Conservation (phyloP, 2,888 invertebrate genomes). For the Melitaea athalia region DNA sequence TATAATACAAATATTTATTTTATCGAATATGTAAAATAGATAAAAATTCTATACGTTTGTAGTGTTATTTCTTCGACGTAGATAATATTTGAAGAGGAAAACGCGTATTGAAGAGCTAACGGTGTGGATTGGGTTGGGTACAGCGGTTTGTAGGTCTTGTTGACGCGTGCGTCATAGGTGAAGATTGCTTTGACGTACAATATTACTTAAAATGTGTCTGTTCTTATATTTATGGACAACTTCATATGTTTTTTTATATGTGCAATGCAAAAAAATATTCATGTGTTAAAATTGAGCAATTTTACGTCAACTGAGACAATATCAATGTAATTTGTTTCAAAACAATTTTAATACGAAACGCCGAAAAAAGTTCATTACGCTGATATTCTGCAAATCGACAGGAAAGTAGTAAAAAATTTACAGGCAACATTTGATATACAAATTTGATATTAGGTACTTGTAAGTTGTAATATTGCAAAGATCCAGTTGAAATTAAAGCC, state of each 20-base stretch:
- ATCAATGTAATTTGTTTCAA: no score
- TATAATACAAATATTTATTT: not conserved
- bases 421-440: no score
- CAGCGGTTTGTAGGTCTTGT: conserved; percentile 31
- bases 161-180: conserved; percentile 26
- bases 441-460: no score
- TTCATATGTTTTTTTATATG: not conserved
- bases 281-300: no score
- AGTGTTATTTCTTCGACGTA: conserved; percentile 21
- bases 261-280: no score
- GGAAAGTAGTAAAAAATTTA: no score
- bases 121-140: conserved; percentile 18
- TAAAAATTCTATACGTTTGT: conserved; percentile 13
- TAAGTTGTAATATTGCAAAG: no score
- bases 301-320: no score
- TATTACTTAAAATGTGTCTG: not conserved
- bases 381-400: no score
- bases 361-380: no score
- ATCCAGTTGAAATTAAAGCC: not conserved
- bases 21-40: conserved; percentile 7
- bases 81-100: conserved; percentile 26
- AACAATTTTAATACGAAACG: no score
- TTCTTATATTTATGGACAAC: not conserved
- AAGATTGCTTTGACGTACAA: conserved; percentile 13
- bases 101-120: conserved; percentile 29